phyloP scores from a whole-genome alignment of 2,113 vertebrate species.

The Eidolon helvum region DNA sequence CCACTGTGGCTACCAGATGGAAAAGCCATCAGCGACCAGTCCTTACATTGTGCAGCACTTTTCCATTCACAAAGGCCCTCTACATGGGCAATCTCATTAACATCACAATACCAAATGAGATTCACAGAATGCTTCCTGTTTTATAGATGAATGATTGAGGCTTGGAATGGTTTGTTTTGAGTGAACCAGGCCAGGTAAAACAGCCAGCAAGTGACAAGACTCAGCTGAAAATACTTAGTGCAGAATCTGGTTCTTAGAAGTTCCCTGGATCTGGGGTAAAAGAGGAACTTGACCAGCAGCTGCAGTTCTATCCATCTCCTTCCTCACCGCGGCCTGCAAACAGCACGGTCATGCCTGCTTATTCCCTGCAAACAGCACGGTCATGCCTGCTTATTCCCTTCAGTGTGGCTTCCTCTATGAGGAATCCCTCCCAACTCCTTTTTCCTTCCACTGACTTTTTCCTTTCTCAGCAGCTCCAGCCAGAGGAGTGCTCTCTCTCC shows the following conservation, averaged over 20 bases:
- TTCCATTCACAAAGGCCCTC: neutral
- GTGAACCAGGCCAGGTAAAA: neutral
- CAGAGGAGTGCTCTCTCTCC: rapidly evolving
- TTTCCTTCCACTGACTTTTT: neutral
- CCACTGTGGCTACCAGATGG: neutral
- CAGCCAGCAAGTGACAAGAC: neutral
- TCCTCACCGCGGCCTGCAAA: neutral
- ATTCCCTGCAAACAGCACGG: neutral
- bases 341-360: neutral
- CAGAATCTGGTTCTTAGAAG: neutral
- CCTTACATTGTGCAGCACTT: neutral
- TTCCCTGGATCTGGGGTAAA: neutral
- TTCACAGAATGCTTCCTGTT: neutral
- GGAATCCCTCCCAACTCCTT: neutral
- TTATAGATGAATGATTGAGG: neutral
- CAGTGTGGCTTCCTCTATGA: neutral
- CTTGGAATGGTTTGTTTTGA: neutral
- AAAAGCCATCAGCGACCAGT: neutral
- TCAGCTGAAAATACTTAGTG: neutral
- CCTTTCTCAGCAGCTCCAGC: neutral
- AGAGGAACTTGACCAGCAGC: neutral
- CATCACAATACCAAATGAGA: neutral
- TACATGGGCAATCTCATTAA: neutral
- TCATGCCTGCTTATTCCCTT: neutral
- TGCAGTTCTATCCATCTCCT: neutral